phyloP scores from a whole-genome alignment of 2,888 invertebrate genomes.

The Amphipyra berbera region DNA sequence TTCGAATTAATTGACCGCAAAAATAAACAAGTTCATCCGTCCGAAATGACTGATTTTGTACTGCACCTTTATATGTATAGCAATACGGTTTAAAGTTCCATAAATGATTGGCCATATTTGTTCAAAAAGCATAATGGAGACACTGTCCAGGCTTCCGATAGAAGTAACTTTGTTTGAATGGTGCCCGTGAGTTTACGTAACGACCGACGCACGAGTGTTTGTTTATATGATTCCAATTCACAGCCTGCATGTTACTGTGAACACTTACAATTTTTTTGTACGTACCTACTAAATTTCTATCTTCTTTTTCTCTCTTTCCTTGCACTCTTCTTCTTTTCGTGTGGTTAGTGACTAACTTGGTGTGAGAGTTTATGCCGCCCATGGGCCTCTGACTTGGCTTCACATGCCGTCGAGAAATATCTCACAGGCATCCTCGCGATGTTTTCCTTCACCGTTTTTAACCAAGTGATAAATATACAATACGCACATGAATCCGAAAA shows the following conservation, averaged over 20 bases:
- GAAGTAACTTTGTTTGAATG: conserved; percentile 50
- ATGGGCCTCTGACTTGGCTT: no score
- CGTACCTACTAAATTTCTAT: conserved; percentile 1
- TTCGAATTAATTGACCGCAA: conserved; percentile 50
- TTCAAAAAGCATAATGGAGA: conserved; percentile 57
- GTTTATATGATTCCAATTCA: conserved; percentile 49
- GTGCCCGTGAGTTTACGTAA: conserved; percentile 51
- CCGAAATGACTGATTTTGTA: conserved; percentile 9
- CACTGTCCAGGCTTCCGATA: conserved; percentile 65
- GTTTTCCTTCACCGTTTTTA: no score
- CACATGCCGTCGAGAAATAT: no score
- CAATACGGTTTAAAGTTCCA: conserved; percentile 38
- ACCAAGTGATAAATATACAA: no score
- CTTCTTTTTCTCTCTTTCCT: no score
- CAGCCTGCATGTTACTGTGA: conserved; percentile 11
- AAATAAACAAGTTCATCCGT: conserved; percentile 52
- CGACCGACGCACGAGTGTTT: conserved; percentile 36
- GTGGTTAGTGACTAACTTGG: no score
- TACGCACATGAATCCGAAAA: no score
- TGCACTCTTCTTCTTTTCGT: no score
- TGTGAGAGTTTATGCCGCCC: no score
- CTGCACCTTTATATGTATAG: conserved; percentile 12
- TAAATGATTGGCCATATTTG: conserved; percentile 24
- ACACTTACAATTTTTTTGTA: conserved; percentile 13
- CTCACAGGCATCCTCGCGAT: no score